phyloP scores from a whole-genome alignment of 64 coral and sea anemone genomes.

The Exaiptasia diaphana region DNA sequence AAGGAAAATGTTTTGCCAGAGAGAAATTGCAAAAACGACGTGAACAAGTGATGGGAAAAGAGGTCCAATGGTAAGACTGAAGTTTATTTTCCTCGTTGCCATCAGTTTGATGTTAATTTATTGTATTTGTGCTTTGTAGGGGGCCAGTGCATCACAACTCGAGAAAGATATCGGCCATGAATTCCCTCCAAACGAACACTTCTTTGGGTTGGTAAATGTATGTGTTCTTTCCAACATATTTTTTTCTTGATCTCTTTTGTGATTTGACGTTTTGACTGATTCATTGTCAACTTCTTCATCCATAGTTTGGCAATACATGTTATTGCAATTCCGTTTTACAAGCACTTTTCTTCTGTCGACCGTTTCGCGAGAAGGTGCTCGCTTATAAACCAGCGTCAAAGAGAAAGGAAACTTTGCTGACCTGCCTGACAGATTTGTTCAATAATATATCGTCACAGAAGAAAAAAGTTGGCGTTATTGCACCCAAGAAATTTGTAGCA shows the following conservation, averaged over 20 bases:
- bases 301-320: constrained; percentile 97
- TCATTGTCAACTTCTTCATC: not conserved
- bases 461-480: constrained; percentile 96
- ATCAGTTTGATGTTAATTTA: not conserved
- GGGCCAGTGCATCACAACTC: constrained; percentile 89
- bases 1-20: constrained; percentile 5
- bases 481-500: constrained; percentile 96
- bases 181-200: constrained; percentile 99
- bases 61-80: constrained; percentile 49
- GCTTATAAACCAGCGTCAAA: constrained; percentile 89
- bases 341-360: constrained; percentile 95
- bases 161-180: constrained; percentile 98
- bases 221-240: constrained; percentile 6
- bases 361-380: constrained; percentile 88
- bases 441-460: constrained; percentile 92
- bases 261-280: not conserved
- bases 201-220: constrained; percentile 96
- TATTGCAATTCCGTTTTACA: constrained; percentile 98
- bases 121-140: constrained; percentile 41
- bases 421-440: constrained; percentile 93
- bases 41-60: constrained; percentile 24
- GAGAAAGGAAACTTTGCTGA: constrained; percentile 89
- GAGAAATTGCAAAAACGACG: not conserved
- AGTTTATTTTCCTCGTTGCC: not conserved
- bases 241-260: not conserved